Base-by-base conservation (phyloP, 2,797 vertebrate genomes). In the Chaetophractus vellerosus region DNA sequence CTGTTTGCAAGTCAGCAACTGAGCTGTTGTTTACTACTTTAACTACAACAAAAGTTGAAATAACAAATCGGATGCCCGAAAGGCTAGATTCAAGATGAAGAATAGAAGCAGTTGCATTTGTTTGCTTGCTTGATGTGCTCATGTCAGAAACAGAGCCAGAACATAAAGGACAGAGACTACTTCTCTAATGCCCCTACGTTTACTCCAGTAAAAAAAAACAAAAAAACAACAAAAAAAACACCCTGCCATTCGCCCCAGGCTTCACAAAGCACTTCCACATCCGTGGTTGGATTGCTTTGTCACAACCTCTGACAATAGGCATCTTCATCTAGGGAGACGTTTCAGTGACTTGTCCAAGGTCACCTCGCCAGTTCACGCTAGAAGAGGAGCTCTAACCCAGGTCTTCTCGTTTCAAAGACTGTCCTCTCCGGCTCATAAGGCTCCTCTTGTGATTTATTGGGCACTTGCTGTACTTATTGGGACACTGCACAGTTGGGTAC, bases 401-500 rank as follows among this genome's bases (percentile, higher is more conserved):
- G 9, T 26, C 48, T 83, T 88, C 41, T 12, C 7, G 2, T 66
- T 80, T 15, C 4, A 8, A 19, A 78, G 15, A 15, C 41, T 21
- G 10, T 50, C n/a, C 21, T 68, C 3, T 28, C 38, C 3, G 36
- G 50, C 9, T 64, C 1, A 12, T 31, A 7, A 3, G 0, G n/a
- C 28, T 18, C 7, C 23, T 41, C 10, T 31, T 59, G 36, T 41
- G 26, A 31, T 21, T 84, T 86, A 74, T 21, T 16, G 57, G 63
- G 24, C 0, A 23, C 12, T 23, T 31, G 0, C 9, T 18, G 6
- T 52, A 21, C 16, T 1, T 36, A 55, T n/a, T 5, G n/a, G 33
- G 36, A 36, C 52, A n/a, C 9, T n/a, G 45, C 61, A 18, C 18
- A 36, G n/a, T 12, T 36, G 8, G 24, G 18, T 9, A 19, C 24